Evolutionary conservation across 2,888 invertebrate species (phyloP), one percentile per base, ranked within the genome.

Genomic region (Rambutsinella grinnellia): DNA sequence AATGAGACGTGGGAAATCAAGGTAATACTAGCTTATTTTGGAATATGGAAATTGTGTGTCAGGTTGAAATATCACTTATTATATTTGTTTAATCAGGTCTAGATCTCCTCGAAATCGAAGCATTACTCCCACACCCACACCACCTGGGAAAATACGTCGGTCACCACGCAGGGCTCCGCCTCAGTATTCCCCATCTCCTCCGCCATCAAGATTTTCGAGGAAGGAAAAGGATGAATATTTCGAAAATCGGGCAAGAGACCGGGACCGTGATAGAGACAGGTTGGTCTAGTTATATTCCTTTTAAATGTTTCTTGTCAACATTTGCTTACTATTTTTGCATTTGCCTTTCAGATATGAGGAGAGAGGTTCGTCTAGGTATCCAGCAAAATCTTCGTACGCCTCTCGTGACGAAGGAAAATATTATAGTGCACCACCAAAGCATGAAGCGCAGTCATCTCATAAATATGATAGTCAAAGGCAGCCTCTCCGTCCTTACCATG

Each of bases 141-240:
- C 68, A 21, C 75, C 77, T 36, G 58, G 60, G 23, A 81, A 78
- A 47, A 13, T 47, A 17, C 24, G 70, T 10, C 74, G 80, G 8
- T 82, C 83, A 3, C 83, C 82, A 19, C 47, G 83, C 60, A 57
- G 82, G 44, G 81, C 82, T 2, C 82, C 82, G 8, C 82, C 82
- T 10, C 69, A 69, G 28, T 82, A 71, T 51, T 82, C 82, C 26
- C 82, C 83, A 17, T 83, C 83, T 21, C 81, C 83, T 17, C 81
- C 81, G 19, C 80, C 82, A n/a, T 67, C 79, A 10, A 28, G 82
- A 68, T 79, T 78, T 67, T 67, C 68, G 3, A 72, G 79, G 47
- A 80, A 82, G 68, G 82, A 83, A 2, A 82, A 82, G 57, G 81
- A 81, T 15, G 82, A 82, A 51, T 81, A 79, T 76, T 80, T 77